Evolutionary conservation across 92 coral and sea anemone genomes (phyloP).

Genomic region (Bergia sp.): DNA sequence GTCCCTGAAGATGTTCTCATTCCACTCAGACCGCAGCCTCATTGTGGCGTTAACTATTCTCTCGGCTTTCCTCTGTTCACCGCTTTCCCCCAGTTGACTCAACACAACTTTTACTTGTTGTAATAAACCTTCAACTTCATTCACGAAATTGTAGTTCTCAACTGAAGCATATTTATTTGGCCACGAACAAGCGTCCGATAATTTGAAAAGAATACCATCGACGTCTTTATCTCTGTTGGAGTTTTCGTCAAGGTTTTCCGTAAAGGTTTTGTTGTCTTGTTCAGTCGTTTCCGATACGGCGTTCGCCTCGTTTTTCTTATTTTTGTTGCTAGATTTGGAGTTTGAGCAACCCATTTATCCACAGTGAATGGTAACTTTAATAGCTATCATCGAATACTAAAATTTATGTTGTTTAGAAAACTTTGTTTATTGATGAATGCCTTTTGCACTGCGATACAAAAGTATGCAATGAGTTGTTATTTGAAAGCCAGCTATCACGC

Average conservation of each 20-base stretch:
- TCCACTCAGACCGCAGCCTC: slow-evolving; percentile 58
- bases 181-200: slow-evolving; percentile 37
- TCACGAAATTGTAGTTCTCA: slow-evolving; percentile 28
- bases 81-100: slow-evolving; percentile 49
- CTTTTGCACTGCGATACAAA: slow-evolving; percentile 10
- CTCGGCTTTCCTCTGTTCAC: slow-evolving; percentile 45
- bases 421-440: slow-evolving; percentile 6
- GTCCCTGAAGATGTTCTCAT: slow-evolving; percentile 40
- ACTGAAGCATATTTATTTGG: slow-evolving; percentile 31
- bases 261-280: neutral
- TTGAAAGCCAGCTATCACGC: neutral
- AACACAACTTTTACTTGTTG: slow-evolving; percentile 7
- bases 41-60: slow-evolving; percentile 55
- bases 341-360: slow-evolving; percentile 14
- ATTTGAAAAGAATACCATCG: neutral
- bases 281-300: neutral
- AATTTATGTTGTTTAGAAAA: neutral
- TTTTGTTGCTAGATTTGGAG: neutral
- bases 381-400: neutral
- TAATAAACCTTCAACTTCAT: neutral
- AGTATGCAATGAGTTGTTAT: neutral
- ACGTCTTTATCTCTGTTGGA: neutral
- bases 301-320: neutral
- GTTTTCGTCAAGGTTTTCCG: neutral
- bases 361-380: too few species aligned